Percentiles rank a stretch among this genome's conserved stretches.
These are phyloP conservation scores for Pyrrhia umbra DNA, from an alignment of 2,888 invertebrate species.

Conservation along the genomic window DNA sequence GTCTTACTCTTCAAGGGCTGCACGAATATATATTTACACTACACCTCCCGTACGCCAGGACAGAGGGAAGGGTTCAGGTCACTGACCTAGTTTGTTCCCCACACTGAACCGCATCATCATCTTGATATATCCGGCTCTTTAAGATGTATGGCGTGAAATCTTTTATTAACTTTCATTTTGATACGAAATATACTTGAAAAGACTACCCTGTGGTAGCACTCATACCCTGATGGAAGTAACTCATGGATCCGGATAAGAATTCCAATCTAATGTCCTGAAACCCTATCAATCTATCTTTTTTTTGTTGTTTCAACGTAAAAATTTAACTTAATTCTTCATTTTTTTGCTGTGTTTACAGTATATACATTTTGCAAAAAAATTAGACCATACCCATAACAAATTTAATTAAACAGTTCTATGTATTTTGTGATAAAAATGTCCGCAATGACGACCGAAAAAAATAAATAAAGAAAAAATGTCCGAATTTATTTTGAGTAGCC, in stretches of 20 bases:
- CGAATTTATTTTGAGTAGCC: too few species aligned
- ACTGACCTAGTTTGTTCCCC: constrained; percentile 52
- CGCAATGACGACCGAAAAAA: too few species aligned
- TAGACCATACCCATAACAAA: too few species aligned
- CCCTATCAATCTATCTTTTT: too few species aligned
- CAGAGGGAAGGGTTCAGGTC: constrained; percentile 41
- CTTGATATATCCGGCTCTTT: constrained; percentile 22
- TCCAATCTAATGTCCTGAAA: too few species aligned
- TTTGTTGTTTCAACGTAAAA: too few species aligned
- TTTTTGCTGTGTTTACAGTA: too few species aligned
- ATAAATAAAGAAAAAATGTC: too few species aligned
- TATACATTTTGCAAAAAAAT: too few species aligned
- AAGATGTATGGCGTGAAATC: constrained; percentile 24
- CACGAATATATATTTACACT: not conserved
- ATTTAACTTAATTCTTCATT: too few species aligned
- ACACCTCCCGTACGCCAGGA: not conserved
- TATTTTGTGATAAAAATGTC: too few species aligned
- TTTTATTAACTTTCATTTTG: constrained; percentile 16
- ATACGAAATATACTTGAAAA: not conserved
- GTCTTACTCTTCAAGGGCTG: constrained; percentile 22
- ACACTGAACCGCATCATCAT: constrained; percentile 31
- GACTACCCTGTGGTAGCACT: not conserved
- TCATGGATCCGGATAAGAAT: not conserved
- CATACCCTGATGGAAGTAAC: not conserved
- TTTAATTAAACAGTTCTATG: too few species aligned